A percentile compares a stretch with the other conserved stretches of the same genome.
phyloP scores from a whole-genome alignment of 2,113 vertebrate genomes.

The Ovis aries region DNA sequence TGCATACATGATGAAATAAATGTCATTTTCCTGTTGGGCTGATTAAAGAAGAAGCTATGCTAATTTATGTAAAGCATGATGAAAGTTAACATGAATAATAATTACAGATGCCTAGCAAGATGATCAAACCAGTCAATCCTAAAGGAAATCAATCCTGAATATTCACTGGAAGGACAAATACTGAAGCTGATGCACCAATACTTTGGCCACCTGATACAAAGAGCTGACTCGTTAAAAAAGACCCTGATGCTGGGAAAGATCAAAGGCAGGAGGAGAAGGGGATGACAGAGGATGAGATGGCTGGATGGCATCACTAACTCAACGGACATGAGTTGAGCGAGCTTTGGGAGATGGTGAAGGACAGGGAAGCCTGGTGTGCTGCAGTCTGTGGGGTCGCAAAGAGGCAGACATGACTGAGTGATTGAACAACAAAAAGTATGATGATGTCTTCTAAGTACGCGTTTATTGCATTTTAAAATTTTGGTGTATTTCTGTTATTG shows the following conservation, averaged over 20 bases:
- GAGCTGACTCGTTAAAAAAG: background rate
- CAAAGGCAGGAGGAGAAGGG: background rate
- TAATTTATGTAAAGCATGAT: background rate
- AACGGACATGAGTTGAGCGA: background rate
- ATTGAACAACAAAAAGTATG: background rate
- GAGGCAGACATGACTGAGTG: background rate
- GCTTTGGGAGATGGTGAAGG: background rate
- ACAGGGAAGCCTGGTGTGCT: background rate
- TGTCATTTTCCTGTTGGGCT: background rate
- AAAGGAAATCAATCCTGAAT: background rate
- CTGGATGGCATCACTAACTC: background rate
- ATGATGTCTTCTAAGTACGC: background rate
- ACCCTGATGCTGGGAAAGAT: background rate
- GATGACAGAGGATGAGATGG: background rate
- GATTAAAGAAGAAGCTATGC: background rate
- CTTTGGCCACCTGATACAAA: background rate
- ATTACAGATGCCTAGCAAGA: background rate
- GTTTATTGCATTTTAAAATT: background rate
- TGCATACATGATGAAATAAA: background rate
- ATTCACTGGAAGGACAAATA: background rate
- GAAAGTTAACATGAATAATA: background rate
- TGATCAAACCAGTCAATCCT: background rate
- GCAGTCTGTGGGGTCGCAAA: fast-evolving
- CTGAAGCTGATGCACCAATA: background rate
- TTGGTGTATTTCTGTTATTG: background rate